Conservation (phyloP, 2,113 vertebrate genomes). For the Epinephelus fuscoguttatus region DNA sequence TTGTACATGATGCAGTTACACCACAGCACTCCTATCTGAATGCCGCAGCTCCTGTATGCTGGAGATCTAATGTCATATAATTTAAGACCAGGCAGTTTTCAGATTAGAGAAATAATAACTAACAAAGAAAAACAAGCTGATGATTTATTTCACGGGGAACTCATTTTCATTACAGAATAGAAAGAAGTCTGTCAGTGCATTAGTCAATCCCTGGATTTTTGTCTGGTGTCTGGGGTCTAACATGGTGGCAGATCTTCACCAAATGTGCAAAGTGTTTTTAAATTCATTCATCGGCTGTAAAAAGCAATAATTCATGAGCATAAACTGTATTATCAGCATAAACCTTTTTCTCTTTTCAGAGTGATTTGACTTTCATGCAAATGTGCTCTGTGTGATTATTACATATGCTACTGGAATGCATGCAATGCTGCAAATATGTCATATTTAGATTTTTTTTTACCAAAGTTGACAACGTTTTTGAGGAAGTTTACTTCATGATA, state of each 20-base stretch:
- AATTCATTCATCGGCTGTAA: slow-evolving; percentile 64
- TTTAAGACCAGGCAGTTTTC: slow-evolving; percentile 51
- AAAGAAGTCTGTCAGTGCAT: slow-evolving; percentile 45
- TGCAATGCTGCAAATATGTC: slow-evolving; percentile 50
- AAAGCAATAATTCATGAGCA: slow-evolving; percentile 71
- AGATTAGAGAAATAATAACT: slow-evolving; percentile 30
- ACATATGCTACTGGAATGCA: slow-evolving; percentile 48
- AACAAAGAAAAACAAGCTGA: slow-evolving; percentile 53
- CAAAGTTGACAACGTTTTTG: background rate
- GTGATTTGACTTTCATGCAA: slow-evolving; percentile 72
- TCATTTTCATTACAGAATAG: slow-evolving; percentile 38
- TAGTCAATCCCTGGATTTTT: slow-evolving; percentile 48
- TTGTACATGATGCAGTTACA: slow-evolving; percentile 33
- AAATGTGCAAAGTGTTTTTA: slow-evolving; percentile 59
- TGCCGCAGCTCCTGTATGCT: slow-evolving; percentile 29
- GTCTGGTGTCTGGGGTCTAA: slow-evolving; percentile 18
- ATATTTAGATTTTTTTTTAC: slow-evolving; percentile 11
- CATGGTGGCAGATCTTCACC: slow-evolving; percentile 57
- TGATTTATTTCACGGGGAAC: slow-evolving; percentile 39
- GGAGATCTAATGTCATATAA: slow-evolving; percentile 25
- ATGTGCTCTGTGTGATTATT: slow-evolving; percentile 58
- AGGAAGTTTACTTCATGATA: slow-evolving; percentile 7
- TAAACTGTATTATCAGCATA: slow-evolving; percentile 75
- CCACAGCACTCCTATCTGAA: slow-evolving; percentile 20
- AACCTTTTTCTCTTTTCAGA: slow-evolving; percentile 42